Percentiles rank a stretch among this genome's conserved stretches.
Conservation (phyloP, 2,888 invertebrate genomes). For the Masnerella sp. region DNA sequence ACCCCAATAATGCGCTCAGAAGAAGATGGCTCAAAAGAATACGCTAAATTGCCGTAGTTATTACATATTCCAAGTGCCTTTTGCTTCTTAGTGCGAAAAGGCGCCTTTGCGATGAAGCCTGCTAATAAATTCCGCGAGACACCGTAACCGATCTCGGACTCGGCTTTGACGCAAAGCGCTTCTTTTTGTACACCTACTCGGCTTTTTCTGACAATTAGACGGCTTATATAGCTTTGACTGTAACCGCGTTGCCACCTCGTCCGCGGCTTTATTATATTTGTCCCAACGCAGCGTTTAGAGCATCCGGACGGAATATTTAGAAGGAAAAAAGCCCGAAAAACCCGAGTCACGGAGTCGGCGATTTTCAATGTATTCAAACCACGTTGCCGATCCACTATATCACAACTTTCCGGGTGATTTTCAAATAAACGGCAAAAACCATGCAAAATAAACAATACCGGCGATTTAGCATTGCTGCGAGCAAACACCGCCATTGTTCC, state of each 20-base stretch:
- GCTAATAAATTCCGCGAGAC: conserved; percentile 49
- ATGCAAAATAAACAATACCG: conserved; percentile 47
- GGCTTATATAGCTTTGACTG: conserved; percentile 46
- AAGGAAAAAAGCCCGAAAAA: conserved; percentile 17
- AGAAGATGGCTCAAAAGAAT: conserved; percentile 34
- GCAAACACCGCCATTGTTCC: conserved; percentile 47
- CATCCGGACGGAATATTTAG: conserved; percentile 34
- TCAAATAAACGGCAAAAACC: conserved; percentile 29
- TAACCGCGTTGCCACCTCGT: conserved; percentile 44
- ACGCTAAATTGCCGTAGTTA: conserved; percentile 34
- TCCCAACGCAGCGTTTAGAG: conserved; percentile 23
- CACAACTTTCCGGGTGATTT: conserved; percentile 35
- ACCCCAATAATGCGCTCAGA: conserved; percentile 14
- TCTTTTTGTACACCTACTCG: conserved; percentile 34
- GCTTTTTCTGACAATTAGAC: conserved; percentile 39
- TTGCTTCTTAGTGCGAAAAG: conserved; percentile 37
- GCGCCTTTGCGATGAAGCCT: conserved; percentile 40
- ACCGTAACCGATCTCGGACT: conserved; percentile 42
- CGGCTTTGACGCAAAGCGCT: conserved; percentile 34
- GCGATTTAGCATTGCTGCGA: no score
- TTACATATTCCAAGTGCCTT: conserved; percentile 54
- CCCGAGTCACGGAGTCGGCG: conserved; percentile 8
- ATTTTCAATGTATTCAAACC: conserved; percentile 44
- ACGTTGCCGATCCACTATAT: conserved; percentile 42
- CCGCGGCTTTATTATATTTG: conserved; percentile 43